Evolutionary conservation across 2,888 invertebrate genomes (phyloP), one percentile per base, ranked within the genome.

Genomic region (Pristionchus entomophagus): DNA sequence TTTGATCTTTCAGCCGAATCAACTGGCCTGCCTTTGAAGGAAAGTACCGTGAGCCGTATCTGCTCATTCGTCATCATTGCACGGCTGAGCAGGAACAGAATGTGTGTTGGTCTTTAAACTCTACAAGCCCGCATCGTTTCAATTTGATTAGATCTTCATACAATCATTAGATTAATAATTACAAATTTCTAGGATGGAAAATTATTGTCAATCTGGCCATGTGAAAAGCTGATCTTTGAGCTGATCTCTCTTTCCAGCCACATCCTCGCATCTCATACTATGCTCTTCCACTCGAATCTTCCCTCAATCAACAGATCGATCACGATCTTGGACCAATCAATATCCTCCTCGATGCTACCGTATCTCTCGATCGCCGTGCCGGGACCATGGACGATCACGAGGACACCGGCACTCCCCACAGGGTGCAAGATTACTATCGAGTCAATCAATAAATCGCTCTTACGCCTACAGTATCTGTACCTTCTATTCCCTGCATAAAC

Each of bases 11-110:
- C 32, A 78, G 78, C 22, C 49, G 51, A n/a, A 82, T 59, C 59
- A n/a, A 22, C n/a, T 59, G 45, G 35, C 82, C 82, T 2, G 59
- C 82, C 12, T 82, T 45, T 32, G 82, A 82, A 26, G 82, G 82
- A 51, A 35, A 38, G 22, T 82, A 82, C 59, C 56, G 82, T 4
- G 82, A 82, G 38, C 82, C 82, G n/a, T 82, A 82, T 26, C 82
- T 82, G 38, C 41, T 82, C 59, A 56, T 82, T 82, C 82, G 82
- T 3, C 82, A 82, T 59, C n/a, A 38, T 6, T 82, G 82, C 45
- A 22, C 82, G 12, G 51, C 10, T 22, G 73, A 45, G 38, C n/a
- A 5, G 19, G 29, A 4, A 4, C 41, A n/a, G 41, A 73, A 26
- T 26, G 73, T 73, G 12, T 4, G 49, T 78, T 80, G 78, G 32